These are phyloP conservation scores for Poliocrania exsul DNA, from an alignment of 2,797 vertebrate genomes.

Conservation along the genomic window DNA sequence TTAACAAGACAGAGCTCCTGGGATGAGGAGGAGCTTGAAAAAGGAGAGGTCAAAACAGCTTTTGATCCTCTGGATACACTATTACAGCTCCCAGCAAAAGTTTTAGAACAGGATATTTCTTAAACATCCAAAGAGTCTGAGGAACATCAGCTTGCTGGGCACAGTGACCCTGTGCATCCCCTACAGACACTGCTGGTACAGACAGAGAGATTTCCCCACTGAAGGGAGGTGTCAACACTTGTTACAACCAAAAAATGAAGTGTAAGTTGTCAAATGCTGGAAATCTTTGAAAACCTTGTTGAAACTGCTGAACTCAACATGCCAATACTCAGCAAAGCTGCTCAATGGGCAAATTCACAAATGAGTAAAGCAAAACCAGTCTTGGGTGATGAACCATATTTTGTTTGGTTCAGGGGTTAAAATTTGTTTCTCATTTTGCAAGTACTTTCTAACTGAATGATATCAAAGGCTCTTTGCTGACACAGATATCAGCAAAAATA, in stretches of 20 bases:
- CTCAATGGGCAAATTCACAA: background rate
- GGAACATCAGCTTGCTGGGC: background rate
- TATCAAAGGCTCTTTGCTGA: background rate
- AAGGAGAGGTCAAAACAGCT: slow-evolving; percentile 14
- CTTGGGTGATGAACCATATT: background rate
- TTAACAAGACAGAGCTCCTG: slow-evolving; percentile 21
- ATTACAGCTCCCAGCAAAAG: background rate
- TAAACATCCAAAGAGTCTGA: background rate
- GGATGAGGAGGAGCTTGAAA: background rate
- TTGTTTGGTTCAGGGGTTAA: background rate
- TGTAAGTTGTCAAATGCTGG: background rate
- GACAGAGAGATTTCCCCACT: background rate
- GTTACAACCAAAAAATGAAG: background rate
- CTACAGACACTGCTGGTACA: background rate
- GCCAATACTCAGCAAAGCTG: background rate
- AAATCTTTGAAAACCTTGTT: background rate
- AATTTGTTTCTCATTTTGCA: background rate
- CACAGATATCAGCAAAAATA: background rate
- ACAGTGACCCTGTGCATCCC: background rate
- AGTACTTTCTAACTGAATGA: background rate
- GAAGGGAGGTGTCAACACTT: background rate
- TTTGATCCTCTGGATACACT: slow-evolving; percentile 15
- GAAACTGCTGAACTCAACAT: background rate
- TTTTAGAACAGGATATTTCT: background rate
- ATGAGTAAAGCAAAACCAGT: background rate